phyloP scores from a whole-genome alignment of 1,140 invertebrate genomes.

The Melitaea cinxia region DNA sequence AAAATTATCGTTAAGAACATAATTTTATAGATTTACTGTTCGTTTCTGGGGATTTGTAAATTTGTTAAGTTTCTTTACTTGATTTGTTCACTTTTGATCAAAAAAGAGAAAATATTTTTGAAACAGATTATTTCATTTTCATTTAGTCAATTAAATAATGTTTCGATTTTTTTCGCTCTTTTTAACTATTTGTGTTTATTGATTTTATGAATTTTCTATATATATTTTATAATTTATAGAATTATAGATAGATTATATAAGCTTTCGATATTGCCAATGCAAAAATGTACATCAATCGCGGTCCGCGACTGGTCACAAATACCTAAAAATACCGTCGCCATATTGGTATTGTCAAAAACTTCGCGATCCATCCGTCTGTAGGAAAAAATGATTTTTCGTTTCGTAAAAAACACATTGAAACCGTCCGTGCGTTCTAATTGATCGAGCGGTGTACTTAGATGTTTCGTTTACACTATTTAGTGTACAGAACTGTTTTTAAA shows the following conservation, averaged over 20 bases:
- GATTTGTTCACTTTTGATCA: too few relatives aligned
- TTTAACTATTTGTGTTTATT: too few relatives aligned
- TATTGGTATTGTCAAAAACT: constrained; percentile 81
- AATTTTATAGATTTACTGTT: too few relatives aligned
- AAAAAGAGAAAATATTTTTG: too few relatives aligned
- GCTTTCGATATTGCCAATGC: constrained; percentile 45
- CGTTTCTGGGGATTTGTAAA: too few relatives aligned
- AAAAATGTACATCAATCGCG: constrained; percentile 53
- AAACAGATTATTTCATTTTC: too few relatives aligned
- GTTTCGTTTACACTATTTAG: constrained; percentile 65
- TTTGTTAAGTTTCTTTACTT: too few relatives aligned
- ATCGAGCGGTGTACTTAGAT: constrained; percentile 70
- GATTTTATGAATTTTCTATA: neutral
- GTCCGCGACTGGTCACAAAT: constrained; percentile 72
- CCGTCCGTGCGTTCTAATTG: constrained; percentile 60
- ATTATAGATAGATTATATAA: neutral
- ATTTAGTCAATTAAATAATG: too few relatives aligned
- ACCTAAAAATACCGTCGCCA: constrained; percentile 79
- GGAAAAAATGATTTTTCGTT: constrained; percentile 75
- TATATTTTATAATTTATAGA: neutral
- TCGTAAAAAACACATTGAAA: constrained; percentile 54
- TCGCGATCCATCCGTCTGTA: constrained; percentile 66
- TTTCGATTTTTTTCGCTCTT: too few relatives aligned
- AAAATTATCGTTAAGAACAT: too few relatives aligned
- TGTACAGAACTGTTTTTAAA: constrained; percentile 67